Percentiles rank a stretch among this genome's conserved stretches.
phyloP scores from a whole-genome alignment of 2,113 vertebrate species.

The Thinocorus orbignyianus region DNA sequence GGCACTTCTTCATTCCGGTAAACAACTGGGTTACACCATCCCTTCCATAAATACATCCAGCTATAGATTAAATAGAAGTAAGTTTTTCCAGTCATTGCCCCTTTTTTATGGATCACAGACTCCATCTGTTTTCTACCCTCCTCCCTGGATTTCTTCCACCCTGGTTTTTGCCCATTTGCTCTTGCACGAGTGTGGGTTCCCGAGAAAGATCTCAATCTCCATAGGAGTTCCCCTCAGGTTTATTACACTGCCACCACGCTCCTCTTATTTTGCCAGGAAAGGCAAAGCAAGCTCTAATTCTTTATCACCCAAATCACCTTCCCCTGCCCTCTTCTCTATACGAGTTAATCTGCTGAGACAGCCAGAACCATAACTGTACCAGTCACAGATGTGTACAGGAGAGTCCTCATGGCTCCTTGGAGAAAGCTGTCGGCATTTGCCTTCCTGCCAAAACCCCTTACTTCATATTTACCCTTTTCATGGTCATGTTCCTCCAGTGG shows the following conservation, averaged over 20 bases:
- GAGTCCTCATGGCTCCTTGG: not conserved
- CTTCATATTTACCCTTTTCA: constrained; percentile 28
- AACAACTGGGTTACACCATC: accelerated
- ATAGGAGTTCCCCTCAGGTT: not conserved
- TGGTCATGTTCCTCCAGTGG: not conserved
- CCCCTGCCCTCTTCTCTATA: not conserved
- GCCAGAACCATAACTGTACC: accelerated
- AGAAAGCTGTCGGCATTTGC: not conserved
- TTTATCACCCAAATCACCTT: not conserved
- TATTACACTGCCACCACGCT: accelerated
- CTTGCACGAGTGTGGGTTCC: not conserved
- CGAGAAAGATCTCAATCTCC: not conserved
- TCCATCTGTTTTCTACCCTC: not conserved
- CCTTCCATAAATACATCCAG: not conserved
- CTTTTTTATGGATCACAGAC: not conserved
- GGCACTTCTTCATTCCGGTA: not conserved
- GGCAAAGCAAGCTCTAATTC: not conserved
- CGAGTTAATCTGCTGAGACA: not conserved
- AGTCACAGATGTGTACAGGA: not conserved
- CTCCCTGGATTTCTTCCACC: not conserved
- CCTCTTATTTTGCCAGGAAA: not conserved
- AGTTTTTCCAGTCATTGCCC: not conserved
- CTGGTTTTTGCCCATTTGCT: not conserved
- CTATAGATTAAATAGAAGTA: not conserved
- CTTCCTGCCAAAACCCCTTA: not conserved